These are phyloP conservation scores for Balearica regulorum DNA, from an alignment of 2,797 vertebrate species.

Conservation along the genomic window DNA sequence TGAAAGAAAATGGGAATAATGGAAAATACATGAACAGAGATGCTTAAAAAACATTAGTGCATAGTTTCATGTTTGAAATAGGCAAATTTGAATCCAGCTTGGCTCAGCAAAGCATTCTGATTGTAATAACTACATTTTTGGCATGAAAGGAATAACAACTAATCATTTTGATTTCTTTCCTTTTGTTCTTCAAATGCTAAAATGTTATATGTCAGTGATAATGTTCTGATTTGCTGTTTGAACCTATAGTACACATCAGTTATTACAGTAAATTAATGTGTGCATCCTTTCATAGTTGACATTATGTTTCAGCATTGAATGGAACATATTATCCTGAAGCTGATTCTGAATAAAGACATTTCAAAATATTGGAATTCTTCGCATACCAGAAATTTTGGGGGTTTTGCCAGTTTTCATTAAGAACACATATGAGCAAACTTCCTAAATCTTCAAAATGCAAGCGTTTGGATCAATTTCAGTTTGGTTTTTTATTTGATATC, in stretches of 20 bases:
- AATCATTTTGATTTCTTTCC: conserved; percentile 4
- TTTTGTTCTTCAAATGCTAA: not conserved
- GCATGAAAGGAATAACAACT: not conserved
- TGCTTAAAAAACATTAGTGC: not conserved
- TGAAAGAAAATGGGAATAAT: not conserved
- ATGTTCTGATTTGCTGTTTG: not conserved
- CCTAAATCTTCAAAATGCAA: not conserved
- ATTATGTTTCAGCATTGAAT: not conserved
- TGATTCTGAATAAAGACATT: not conserved
- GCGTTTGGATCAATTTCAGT: not conserved
- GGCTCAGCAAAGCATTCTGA: not conserved
- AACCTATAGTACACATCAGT: not conserved
- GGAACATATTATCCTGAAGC: not conserved
- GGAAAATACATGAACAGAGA: not conserved
- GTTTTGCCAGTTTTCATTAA: not conserved
- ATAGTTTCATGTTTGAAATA: not conserved
- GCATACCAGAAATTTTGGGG: not conserved
- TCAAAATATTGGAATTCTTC: not conserved
- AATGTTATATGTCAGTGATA: not conserved
- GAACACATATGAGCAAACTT: not conserved
- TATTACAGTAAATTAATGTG: not conserved
- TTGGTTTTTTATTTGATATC: not conserved
- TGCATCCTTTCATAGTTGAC: not conserved
- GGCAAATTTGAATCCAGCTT: not conserved
- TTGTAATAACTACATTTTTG: not conserved